Evolutionary conservation across 2,113 vertebrate genomes (phyloP).

Genomic region (Hucho hucho): DNA sequence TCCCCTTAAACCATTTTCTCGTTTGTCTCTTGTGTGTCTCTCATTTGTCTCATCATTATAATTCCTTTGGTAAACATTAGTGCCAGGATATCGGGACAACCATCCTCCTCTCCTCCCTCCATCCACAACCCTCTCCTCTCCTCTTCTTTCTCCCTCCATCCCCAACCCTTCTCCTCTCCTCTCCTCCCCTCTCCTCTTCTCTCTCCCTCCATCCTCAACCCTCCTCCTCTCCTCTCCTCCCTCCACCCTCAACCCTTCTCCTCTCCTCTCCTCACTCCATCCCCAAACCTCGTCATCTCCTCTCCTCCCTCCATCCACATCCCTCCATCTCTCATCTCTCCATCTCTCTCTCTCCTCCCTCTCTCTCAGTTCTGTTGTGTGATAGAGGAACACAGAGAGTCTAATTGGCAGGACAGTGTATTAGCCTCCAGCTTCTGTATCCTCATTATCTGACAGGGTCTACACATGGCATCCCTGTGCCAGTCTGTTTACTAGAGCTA

Average conservation of each 20-base stretch:
- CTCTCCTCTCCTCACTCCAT: too few species aligned
- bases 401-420: slow-evolving; percentile 36
- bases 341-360: slow-evolving; percentile 1
- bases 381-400: slow-evolving; percentile 31
- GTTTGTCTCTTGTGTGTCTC: slow-evolving; percentile 3
- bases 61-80: slow-evolving; percentile 3
- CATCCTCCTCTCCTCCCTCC: not conserved
- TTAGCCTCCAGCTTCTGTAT: slow-evolving; percentile 43
- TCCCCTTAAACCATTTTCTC: slow-evolving; percentile 25
- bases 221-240: too few species aligned
- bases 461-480: slow-evolving; percentile 26
- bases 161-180: not conserved
- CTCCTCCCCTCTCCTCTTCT: slow-evolving; percentile 8
- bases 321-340: not conserved
- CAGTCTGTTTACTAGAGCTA: slow-evolving; percentile 31
- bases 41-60: slow-evolving; percentile 26
- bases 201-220: too few species aligned
- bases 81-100: not conserved
- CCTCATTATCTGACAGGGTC: slow-evolving; percentile 43
- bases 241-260: too few species aligned
- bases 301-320: not conserved
- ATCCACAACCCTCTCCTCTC: not conserved
- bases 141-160: not conserved
- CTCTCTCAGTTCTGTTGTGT: slow-evolving; percentile 15
- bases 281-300: too few species aligned